Evolutionary conservation across 2,888 invertebrate species (phyloP).

Genomic region (Caenorhabditis zanzibari): DNA sequence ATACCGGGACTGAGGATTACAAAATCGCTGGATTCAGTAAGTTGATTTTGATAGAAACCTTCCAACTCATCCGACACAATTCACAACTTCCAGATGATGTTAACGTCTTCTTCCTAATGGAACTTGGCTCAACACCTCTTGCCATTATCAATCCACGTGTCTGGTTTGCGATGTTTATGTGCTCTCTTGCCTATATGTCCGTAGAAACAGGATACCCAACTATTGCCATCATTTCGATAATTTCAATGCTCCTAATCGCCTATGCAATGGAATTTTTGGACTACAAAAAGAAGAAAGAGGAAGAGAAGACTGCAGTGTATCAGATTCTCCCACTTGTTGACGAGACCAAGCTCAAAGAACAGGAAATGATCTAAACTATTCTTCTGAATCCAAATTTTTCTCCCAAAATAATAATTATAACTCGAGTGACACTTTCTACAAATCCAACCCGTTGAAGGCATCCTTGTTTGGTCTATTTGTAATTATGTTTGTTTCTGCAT

Average conservation of each 20-base stretch:
- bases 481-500: neutral
- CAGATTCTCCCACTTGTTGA: conserved; percentile 52
- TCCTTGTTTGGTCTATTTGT: neutral
- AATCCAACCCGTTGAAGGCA: neutral
- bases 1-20: conserved; percentile 39
- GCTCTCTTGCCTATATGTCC: conserved; percentile 58
- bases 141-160: conserved; percentile 62
- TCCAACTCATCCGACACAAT: too few relatives aligned
- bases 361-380: conserved; percentile 30
- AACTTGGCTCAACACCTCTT: conserved; percentile 56
- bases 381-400: neutral
- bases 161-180: conserved; percentile 65
- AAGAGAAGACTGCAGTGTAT: conserved; percentile 19
- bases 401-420: conserved; percentile 11
- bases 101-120: conserved; percentile 59
- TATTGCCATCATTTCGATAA: conserved; percentile 35
- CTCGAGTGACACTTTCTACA: conserved; percentile 24
- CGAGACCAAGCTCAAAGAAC: conserved; percentile 44
- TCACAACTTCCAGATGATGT: conserved; percentile 54
- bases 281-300: conserved; percentile 15
- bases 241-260: conserved; percentile 42
- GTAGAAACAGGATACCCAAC: conserved; percentile 59
- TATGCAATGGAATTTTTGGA: conserved; percentile 47
- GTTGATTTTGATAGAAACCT: too few relatives aligned
- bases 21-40: conserved; percentile 43